Base-by-base conservation (phyloP, 2,113 vertebrate genomes). In the Pedionomus torquatus region DNA sequence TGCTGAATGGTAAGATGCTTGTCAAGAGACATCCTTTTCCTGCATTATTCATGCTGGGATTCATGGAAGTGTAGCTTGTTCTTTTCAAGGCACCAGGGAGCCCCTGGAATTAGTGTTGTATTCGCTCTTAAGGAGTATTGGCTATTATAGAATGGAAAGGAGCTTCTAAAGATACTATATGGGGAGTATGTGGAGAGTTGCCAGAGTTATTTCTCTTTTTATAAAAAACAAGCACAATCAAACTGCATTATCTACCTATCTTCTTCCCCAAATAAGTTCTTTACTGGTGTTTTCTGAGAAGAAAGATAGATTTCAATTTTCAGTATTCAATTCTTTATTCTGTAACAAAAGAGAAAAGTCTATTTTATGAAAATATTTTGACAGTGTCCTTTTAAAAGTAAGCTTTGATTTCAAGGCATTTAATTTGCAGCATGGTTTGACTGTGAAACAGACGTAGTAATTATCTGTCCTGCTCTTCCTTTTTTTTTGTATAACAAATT, bases 361-460 rank as follows among this genome's bases (percentile, higher is more conserved):
- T 83, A 10, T 81, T 94, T 95, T 69, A 74, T 71, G 77, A 95
- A 94, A 95, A 91, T 90, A 88, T 94, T 95, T 95, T 82, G 71
- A 84, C 52, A 68, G 24, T 46, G 25, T 91, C 72, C 71, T 77
- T 91, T 95, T 74, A 88, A 96, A 90, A 65, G 39, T 52, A 78
- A 75, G 80, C 69, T 93, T 84, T 90, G 44, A 77, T 97, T 95
- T 85, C 89, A 87, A 96, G 35, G n/a, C 76, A 70, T 82, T 95
- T 94, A 69, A 95, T 95, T 87, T 92, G 43, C 65, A 88, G 52
- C 43, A 58, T 83, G 41, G 31, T 90, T 97, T 93, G 77, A 64
- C 85, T 88, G 48, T 92, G 85, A 92, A 95, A 87, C 30, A 95
- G 79, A 79, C 76, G 46, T 12, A 71, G 60, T 84, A 94, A 88